A percentile compares a stretch with the other conserved stretches of the same genome.
Conservation (phyloP, 2,113 vertebrate species). For the Pleuronectes platessa region DNA sequence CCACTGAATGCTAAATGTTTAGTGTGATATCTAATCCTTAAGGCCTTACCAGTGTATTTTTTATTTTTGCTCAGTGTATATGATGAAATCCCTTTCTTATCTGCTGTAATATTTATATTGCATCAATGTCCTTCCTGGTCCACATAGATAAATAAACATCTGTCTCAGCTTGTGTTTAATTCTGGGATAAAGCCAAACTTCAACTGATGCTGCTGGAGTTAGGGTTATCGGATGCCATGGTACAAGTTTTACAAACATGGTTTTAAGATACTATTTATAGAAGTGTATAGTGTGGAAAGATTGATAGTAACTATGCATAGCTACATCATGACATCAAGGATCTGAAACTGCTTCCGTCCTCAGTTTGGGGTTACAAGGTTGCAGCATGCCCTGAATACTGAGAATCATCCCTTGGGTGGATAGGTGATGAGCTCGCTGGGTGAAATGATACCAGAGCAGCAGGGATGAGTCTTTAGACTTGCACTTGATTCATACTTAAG, state of each 20-base stretch:
- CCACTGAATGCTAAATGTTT: too few species aligned
- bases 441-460: not conserved
- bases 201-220: not conserved
- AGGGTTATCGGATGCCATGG: conserved; percentile 22
- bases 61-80: too few species aligned
- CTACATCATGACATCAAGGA: not conserved
- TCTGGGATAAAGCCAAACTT: conserved; percentile 6
- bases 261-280: conserved; percentile 32
- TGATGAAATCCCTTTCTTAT: too few species aligned
- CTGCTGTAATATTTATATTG: not conserved
- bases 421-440: not conserved
- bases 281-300: not conserved
- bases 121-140: not conserved
- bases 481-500: not conserved
- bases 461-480: not conserved
- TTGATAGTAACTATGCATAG: not conserved
- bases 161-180: not conserved
- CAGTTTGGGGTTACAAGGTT: not conserved
- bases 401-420: not conserved
- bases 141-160: conserved; percentile 5
- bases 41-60: too few species aligned
- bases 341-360: not conserved
- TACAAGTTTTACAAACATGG: conserved; percentile 3
- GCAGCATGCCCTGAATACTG: not conserved
- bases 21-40: too few species aligned